Conservation (phyloP, 2,797 vertebrate species). For the Hafferia zeledoni region DNA sequence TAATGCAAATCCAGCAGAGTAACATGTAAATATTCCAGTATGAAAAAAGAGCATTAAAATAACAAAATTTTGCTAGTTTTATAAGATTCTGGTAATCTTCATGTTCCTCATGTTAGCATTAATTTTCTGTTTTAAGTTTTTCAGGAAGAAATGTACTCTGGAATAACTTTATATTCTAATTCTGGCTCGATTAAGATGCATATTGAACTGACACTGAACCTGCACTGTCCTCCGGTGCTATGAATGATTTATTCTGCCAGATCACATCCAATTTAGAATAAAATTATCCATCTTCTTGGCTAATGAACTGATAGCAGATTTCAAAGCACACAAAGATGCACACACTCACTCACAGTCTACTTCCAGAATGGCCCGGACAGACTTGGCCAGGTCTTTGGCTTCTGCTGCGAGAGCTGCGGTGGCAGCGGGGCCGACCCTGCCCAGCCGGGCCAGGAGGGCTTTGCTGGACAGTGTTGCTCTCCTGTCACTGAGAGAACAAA, state of each 20-base stretch:
- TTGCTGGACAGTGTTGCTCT: conserved; percentile 75
- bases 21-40: neutral
- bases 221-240: neutral
- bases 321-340: neutral
- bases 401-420: conserved; percentile 81
- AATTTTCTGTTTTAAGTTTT: neutral
- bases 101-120: neutral
- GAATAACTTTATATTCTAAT: neutral
- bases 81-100: neutral
- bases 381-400: conserved; percentile 86
- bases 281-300: neutral
- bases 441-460: conserved; percentile 60
- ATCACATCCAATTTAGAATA: neutral
- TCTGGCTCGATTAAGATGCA: neutral
- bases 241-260: neutral
- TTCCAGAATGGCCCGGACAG: conserved; percentile 85
- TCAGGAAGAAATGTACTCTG: neutral
- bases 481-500: conserved; percentile 70
- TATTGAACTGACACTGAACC: neutral
- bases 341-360: conserved; percentile 85
- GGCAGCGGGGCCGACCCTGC: conserved; percentile 74
- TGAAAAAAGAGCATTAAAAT: neutral
- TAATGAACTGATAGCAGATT: neutral
- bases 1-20: neutral
- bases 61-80: neutral